These are phyloP conservation scores for Halichoerus grypus DNA, from an alignment of 2,113 vertebrate genomes.

Conservation along the genomic window DNA sequence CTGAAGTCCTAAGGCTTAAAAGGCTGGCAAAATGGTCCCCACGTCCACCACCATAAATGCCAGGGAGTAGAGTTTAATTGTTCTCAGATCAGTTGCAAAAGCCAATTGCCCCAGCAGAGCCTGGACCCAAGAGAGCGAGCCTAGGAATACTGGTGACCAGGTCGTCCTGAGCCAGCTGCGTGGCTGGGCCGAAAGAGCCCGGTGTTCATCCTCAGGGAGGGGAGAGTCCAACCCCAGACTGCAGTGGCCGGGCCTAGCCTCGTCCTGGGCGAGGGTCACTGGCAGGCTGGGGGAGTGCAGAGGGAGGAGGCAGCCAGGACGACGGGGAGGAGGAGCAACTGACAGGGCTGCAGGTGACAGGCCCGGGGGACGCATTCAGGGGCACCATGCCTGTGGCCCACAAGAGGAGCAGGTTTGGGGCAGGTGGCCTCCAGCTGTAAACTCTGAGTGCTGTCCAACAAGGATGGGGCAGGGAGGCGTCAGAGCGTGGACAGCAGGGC, in stretches of 20 bases:
- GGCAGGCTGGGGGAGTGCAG: neutral
- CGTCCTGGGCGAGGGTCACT: neutral
- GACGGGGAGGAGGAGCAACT: neutral
- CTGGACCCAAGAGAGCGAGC: neutral
- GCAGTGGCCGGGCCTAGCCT: neutral
- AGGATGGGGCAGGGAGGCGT: neutral
- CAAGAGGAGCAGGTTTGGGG: neutral
- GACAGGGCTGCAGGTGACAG: neutral
- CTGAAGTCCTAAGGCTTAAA: neutral
- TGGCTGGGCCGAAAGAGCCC: neutral
- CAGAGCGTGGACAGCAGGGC: rapidly evolving
- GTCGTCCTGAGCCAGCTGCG: neutral
- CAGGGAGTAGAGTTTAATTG: neutral
- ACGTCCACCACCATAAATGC: neutral
- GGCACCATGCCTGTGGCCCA: neutral
- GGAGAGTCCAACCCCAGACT: neutral
- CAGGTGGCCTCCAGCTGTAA: neutral
- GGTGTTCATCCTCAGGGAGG: neutral
- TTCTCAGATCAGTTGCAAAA: neutral
- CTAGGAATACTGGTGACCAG: rapidly evolving
- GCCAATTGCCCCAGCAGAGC: neutral
- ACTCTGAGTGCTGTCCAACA: rapidly evolving
- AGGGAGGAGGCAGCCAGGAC: neutral
- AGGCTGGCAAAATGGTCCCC: neutral
- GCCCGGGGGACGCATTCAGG: neutral